Evolutionary conservation across 2,888 invertebrate species (phyloP).

Genomic region (Cenopis cana): DNA sequence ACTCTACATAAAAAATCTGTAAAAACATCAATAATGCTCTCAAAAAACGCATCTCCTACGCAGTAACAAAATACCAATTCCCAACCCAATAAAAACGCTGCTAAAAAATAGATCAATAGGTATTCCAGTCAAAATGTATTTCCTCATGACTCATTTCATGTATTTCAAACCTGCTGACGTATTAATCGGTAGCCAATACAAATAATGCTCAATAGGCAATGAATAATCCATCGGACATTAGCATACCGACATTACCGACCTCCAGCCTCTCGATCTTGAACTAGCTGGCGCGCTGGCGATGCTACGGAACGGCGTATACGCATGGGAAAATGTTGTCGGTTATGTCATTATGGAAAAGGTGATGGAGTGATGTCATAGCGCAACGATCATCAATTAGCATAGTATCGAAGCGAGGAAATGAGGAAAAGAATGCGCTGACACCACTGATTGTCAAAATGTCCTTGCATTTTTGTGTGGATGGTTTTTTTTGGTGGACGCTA

Average conservation of each 20-base stretch:
- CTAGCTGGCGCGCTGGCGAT: slow-evolving; percentile 63
- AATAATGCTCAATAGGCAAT: slow-evolving; percentile 15
- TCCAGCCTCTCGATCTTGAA: slow-evolving; percentile 69
- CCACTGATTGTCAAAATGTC: neutral
- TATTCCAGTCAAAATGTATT: neutral
- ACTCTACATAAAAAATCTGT: neutral
- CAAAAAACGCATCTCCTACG: neutral
- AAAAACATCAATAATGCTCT: neutral
- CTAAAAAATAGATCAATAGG: neutral
- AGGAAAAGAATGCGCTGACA: neutral
- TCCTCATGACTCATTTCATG: neutral
- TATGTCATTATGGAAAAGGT: neutral
- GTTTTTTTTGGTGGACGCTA: too few relatives aligned
- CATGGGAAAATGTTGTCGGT: neutral
- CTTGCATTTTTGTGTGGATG: neutral
- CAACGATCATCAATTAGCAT: slow-evolving; percentile 41
- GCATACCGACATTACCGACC: neutral
- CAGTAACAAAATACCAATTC: too few relatives aligned
- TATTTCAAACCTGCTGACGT: neutral
- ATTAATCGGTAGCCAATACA: slow-evolving; percentile 12
- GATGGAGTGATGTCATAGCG: slow-evolving; percentile 58
- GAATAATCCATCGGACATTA: slow-evolving; percentile 7
- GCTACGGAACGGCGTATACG: slow-evolving; percentile 1
- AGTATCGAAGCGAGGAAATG: slow-evolving; percentile 10
- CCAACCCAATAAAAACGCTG: neutral